Evolutionary conservation across 2,888 invertebrate genomes (phyloP), one percentile per base, ranked within the genome.

Genomic region (Acrobasis suavella): DNA sequence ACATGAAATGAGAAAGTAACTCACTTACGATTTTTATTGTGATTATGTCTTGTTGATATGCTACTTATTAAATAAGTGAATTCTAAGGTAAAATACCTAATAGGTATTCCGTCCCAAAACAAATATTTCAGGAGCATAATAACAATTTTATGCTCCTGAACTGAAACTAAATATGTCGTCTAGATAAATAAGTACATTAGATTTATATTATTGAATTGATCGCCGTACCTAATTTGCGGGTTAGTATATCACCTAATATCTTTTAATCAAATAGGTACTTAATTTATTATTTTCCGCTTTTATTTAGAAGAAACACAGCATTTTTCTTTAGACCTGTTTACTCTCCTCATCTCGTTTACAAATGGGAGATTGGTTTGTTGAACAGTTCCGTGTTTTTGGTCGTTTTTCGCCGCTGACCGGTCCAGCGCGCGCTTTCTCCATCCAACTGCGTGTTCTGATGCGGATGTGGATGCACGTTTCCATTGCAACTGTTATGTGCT

Each of bases 381-480:
- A 70, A 70, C 67, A 70, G 14, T 69, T 74, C 68, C 69, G 68
- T 38, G 66, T 82, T 82, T 86, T 86, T 81, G 78, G 69, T 63
- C 71, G 68, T 76, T 77, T 85, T 87, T 85, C 71, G 72, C 77
- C 76, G 67, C 74, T 79, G 85, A 81, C 83, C 85, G 83, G 86
- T 87, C 83, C 81, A 80, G 80, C 83, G 79, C 75, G 85, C 85
- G 89, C 91, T 91, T 91, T 91, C 91, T 80, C 80, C 77, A 76
- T 75, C 78, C 80, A 76, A 71, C 76, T 65, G 89, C 88, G 89
- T 89, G 90, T 78, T 73, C 73, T 72, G 74, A 86, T 81, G 77
- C 91, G 91, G 91, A 91, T 89, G 77, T 86, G 78, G 77, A 72
- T 73, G 77, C 70, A 46, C 46, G 71, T 69, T 75, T 71, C 73